A percentile compares a stretch with the other conserved stretches of the same genome.
These are phyloP conservation scores for Dryadula phaetusa DNA, from an alignment of 2,888 invertebrate species.

Conservation along the genomic window DNA sequence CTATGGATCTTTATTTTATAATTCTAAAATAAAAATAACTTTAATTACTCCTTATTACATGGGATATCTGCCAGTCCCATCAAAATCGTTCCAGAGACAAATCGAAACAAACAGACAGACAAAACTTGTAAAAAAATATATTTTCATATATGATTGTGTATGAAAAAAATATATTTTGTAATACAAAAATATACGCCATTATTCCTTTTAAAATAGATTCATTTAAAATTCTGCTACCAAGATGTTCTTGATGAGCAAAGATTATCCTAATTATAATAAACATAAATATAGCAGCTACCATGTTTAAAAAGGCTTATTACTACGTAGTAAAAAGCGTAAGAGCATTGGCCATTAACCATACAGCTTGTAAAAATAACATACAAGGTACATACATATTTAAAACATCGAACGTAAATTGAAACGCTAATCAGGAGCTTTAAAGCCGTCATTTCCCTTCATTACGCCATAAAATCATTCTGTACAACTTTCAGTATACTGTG, in stretches of 20 bases:
- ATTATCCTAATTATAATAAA: background rate
- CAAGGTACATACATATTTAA: slow-evolving; percentile 10
- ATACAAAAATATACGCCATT: too few relatives aligned
- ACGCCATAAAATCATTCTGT: slow-evolving; percentile 27
- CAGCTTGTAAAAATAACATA: slow-evolving; percentile 5
- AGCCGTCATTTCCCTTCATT: slow-evolving; percentile 29
- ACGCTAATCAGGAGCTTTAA: slow-evolving; percentile 33
- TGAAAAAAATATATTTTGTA: too few relatives aligned
- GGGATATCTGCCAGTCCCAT: too few relatives aligned
- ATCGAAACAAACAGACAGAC: too few relatives aligned
- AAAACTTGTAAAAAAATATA: too few relatives aligned
- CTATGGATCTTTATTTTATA: too few relatives aligned
- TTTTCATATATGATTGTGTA: too few relatives aligned
- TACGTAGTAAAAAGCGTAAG: background rate
- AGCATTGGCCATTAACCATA: background rate
- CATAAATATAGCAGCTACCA: background rate
- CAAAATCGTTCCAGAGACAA: too few relatives aligned
- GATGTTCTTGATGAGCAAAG: background rate
- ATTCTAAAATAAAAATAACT: too few relatives aligned
- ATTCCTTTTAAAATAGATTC: too few relatives aligned
- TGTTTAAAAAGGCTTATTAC: background rate
- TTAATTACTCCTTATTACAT: too few relatives aligned
- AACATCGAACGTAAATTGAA: slow-evolving; percentile 13
- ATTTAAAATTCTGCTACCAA: too few relatives aligned
- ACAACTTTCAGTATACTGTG: background rate